Evolutionary conservation across 2,797 vertebrate genomes (phyloP).

Genomic region (Eulemur mongoz): DNA sequence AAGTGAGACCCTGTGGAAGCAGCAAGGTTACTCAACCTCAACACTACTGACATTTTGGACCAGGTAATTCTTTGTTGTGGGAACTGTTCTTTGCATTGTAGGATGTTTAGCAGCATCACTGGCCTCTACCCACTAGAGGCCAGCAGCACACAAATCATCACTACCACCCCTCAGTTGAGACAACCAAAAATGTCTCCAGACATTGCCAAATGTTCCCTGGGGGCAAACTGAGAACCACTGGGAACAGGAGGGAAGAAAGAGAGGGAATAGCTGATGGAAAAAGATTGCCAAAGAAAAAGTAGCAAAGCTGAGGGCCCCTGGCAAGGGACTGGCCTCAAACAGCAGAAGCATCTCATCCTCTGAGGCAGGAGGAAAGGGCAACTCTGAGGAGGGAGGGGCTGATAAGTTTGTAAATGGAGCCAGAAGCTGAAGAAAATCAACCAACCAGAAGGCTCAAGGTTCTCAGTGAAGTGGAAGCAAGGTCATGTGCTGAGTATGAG

Average conservation of each 20-base stretch:
- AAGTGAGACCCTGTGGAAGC: not conserved
- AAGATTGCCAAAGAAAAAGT: not conserved
- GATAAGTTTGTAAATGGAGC: not conserved
- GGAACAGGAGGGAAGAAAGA: not conserved
- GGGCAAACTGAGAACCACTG: not conserved
- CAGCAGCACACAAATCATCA: not conserved
- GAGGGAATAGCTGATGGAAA: not conserved
- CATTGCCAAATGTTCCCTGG: not conserved
- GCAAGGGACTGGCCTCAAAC: not conserved
- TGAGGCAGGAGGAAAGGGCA: not conserved
- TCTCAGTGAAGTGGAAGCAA: not conserved
- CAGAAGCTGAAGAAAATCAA: slow-evolving; percentile 52
- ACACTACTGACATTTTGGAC: not conserved
- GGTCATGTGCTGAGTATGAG: not conserved
- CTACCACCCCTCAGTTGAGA: not conserved
- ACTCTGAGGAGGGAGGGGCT: not conserved
- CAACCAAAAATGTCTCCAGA: not conserved
- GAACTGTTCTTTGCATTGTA: not conserved
- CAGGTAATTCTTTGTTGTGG: not conserved
- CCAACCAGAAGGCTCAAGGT: slow-evolving; percentile 12
- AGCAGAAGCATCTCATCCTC: slow-evolving; percentile 18
- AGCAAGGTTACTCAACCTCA: slow-evolving; percentile 13
- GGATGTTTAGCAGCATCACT: not conserved
- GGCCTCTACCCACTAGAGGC: not conserved
- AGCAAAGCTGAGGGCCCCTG: not conserved